Evolutionary conservation across 2,113 vertebrate species (phyloP).

Genomic region (Mustela lutreola): DNA sequence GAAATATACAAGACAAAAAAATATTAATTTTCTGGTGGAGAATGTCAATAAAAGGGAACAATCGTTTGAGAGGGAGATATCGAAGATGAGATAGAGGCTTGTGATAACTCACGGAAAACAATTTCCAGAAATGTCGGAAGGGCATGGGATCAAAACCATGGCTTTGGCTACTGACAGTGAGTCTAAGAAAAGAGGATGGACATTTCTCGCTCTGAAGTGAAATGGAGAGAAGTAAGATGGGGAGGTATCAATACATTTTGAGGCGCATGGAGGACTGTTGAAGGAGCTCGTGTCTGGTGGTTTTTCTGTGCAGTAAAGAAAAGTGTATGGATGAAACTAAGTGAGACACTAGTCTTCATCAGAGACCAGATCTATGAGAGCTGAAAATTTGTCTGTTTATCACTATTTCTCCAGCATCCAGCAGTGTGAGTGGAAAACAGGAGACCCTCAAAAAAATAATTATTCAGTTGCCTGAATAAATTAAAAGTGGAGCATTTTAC

Average conservation of each 20-base stretch:
- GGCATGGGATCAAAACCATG: accelerated
- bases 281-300: no score
- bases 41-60: not conserved
- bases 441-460: not conserved
- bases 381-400: not conserved
- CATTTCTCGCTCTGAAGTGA: not conserved
- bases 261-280: not conserved
- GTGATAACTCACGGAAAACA: not conserved
- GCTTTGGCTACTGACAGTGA: not conserved
- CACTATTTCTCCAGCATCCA: not conserved
- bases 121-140: not conserved
- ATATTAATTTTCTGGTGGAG: no score
- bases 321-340: not conserved
- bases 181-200: not conserved
- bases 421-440: not conserved
- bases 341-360: not conserved
- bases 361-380: not conserved
- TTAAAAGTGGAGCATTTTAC: not conserved
- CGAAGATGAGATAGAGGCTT: no score
- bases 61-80: not conserved
- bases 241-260: not conserved
- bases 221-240: not conserved
- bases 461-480: not conserved
- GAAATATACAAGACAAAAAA: not conserved
- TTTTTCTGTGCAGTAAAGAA: not conserved